These are phyloP conservation scores for Corynorhinus townsendii DNA, from an alignment of 2,113 vertebrate genomes.

Conservation along the genomic window DNA sequence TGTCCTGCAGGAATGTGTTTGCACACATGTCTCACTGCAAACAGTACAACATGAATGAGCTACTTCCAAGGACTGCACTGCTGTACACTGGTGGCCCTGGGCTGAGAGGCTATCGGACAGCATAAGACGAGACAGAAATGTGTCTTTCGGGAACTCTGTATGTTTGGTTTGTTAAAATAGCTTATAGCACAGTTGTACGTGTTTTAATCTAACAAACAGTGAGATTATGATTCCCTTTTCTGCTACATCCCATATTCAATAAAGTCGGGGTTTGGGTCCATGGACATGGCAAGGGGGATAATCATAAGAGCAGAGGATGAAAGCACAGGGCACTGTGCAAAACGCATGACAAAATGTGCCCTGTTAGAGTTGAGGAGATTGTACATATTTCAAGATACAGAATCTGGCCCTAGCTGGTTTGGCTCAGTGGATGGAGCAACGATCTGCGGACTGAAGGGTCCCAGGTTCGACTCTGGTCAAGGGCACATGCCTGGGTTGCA, in stretches of 20 bases:
- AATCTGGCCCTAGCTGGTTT: background rate
- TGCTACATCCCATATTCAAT: background rate
- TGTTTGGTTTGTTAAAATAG: background rate
- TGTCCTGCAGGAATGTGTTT: background rate
- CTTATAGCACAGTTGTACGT: background rate
- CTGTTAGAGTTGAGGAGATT: background rate
- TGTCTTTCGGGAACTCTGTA: background rate
- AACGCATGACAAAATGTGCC: background rate
- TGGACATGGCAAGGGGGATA: background rate
- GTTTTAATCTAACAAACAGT: background rate
- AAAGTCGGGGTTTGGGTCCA: background rate
- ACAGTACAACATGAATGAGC: background rate
- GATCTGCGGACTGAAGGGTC: too few species aligned
- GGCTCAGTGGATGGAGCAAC: too few species aligned
- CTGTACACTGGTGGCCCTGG: background rate
- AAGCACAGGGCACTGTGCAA: accelerated
- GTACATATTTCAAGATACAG: background rate
- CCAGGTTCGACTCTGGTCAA: too few species aligned
- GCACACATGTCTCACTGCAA: background rate
- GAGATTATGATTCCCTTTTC: background rate
- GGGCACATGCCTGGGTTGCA: too few species aligned
- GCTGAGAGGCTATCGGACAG: background rate
- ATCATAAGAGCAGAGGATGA: background rate
- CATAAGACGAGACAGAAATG: background rate
- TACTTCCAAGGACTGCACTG: background rate